phyloP scores from a whole-genome alignment of 2,797 vertebrate genomes.

The Hapalemur alaotrensis region DNA sequence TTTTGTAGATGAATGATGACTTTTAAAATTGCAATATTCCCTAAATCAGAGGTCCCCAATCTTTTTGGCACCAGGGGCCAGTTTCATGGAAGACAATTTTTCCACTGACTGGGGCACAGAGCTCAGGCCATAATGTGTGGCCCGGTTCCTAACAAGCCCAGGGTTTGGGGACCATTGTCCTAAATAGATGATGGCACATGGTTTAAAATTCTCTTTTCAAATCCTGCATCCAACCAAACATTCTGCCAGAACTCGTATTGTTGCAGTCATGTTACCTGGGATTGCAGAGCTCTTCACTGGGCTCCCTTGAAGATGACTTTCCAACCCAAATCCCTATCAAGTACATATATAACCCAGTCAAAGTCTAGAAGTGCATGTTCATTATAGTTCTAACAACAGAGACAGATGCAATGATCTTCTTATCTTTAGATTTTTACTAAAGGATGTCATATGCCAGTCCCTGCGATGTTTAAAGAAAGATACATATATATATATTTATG shows the following conservation, averaged over 20 bases:
- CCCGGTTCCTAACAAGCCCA: too few relatives aligned
- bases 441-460: neutral
- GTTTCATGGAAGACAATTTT: too few relatives aligned
- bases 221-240: neutral
- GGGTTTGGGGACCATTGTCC: too few relatives aligned
- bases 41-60: too few relatives aligned
- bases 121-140: too few relatives aligned
- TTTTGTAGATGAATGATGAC: neutral
- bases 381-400: neutral
- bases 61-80: too few relatives aligned
- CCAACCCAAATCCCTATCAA: neutral
- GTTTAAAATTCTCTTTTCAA: neutral
- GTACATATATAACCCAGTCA: neutral
- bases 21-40: neutral
- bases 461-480: neutral
- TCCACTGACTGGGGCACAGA: too few relatives aligned
- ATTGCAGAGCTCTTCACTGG: neutral
- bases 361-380: neutral
- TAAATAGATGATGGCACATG: neutral
- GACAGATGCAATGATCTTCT: neutral
- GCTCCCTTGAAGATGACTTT: neutral
- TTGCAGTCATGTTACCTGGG: neutral
- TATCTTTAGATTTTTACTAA: neutral
- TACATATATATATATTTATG: neutral
- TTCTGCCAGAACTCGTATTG: neutral